phyloP scores from a whole-genome alignment of 2,797 vertebrate species.

The Pyrocephalus nanus region DNA sequence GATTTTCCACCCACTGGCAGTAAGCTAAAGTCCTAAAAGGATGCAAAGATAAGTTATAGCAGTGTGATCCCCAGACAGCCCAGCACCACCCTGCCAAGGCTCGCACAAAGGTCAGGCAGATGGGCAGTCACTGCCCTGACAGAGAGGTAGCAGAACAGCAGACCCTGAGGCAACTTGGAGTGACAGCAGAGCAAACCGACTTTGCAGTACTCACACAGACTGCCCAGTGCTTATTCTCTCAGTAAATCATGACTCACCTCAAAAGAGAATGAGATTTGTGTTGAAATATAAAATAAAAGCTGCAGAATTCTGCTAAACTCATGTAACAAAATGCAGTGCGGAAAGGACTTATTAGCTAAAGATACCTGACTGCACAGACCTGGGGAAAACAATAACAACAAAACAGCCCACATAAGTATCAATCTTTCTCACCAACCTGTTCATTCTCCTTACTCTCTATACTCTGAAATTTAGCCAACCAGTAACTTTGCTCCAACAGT shows the following conservation, averaged over 20 bases:
- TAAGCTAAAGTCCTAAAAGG: conserved; percentile 93
- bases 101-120: background rate
- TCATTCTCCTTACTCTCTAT: background rate
- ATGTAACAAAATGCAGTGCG: accelerated
- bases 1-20: conserved; percentile 98
- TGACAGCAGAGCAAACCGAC: background rate
- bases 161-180: background rate
- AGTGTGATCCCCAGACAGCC: background rate
- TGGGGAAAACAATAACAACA: background rate
- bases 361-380: background rate
- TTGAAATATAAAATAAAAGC: background rate
- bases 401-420: background rate
- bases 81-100: background rate
- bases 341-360: background rate
- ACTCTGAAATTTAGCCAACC: background rate
- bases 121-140: background rate
- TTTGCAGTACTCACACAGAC: background rate
- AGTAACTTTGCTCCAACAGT: background rate
- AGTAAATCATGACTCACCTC: background rate
- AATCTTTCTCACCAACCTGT: background rate
- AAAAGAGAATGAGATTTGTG: background rate
- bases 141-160: background rate
- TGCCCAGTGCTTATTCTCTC: background rate
- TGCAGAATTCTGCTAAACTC: background rate
- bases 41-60: conserved; percentile 36